Percentiles rank a stretch among this genome's conserved stretches.
These are phyloP conservation scores for Nomada fucata DNA, from an alignment of 2,888 invertebrate species.

Conservation along the genomic window DNA sequence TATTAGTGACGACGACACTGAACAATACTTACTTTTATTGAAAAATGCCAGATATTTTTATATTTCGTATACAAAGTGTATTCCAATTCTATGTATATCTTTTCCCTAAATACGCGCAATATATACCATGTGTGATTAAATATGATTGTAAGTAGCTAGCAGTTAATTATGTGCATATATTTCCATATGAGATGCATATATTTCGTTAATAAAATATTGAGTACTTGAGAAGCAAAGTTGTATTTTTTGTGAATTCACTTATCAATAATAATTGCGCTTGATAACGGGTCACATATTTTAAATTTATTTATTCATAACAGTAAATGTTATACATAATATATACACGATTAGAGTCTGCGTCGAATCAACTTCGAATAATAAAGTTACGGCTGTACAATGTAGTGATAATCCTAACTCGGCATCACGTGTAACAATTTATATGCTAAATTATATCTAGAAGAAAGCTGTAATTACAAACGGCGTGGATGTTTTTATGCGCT, in stretches of 20 bases:
- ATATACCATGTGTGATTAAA: constrained; percentile 22
- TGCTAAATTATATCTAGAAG: constrained; percentile 5
- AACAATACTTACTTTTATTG: constrained; percentile 27
- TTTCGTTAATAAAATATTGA: constrained; percentile 34
- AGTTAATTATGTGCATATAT: constrained; percentile 35
- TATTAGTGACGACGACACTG: constrained; percentile 6
- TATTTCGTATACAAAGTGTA: constrained; percentile 41
- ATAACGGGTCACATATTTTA: constrained; percentile 20
- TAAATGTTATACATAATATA: constrained; percentile 46
- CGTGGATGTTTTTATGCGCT: constrained; percentile 5
- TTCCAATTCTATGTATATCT: constrained; percentile 23
- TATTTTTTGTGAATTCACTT: not conserved
- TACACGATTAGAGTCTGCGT: constrained; percentile 42
- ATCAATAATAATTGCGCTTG: not conserved
- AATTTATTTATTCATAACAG: constrained; percentile 53
- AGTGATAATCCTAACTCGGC: constrained; percentile 31
- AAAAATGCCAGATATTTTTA: constrained; percentile 59
- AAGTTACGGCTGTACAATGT: constrained; percentile 51
- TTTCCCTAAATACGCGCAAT: constrained; percentile 20
- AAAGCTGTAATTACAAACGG: constrained; percentile 36
- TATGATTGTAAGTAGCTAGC: constrained; percentile 18
- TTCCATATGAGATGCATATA: constrained; percentile 38
- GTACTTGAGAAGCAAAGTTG: constrained; percentile 1
- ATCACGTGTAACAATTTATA: constrained; percentile 34
- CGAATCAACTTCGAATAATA: constrained; percentile 18